A percentile compares a stretch with the other conserved stretches of the same genome.
Conservation (phyloP, 2,113 vertebrate species). For the Laticauda laticaudata region DNA sequence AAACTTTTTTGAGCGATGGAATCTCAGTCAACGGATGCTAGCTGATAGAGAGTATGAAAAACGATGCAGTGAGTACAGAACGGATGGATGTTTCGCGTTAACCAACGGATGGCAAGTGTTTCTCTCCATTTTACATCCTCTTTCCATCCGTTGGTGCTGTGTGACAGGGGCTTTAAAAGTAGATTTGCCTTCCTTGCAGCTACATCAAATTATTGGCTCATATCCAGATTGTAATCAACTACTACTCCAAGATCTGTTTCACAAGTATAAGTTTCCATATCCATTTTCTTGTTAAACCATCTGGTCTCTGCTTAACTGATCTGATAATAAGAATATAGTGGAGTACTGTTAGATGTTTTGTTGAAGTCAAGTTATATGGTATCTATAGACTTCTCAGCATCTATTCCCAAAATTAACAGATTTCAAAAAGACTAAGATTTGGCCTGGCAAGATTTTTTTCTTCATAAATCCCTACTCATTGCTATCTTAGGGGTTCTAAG, state of each 20-base stretch:
- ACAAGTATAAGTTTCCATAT: neutral
- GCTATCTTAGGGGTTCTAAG: neutral
- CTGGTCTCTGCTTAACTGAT: neutral
- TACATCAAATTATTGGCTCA: neutral
- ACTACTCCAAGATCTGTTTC: neutral
- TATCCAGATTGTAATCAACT: neutral
- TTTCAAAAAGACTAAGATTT: neutral
- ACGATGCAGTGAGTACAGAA: no score
- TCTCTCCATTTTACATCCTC: no score
- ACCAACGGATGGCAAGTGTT: no score
- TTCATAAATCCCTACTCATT: neutral
- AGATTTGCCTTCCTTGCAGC: neutral
- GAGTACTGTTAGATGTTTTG: neutral
- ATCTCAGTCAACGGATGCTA: no score
- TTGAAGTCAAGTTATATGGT: neutral
- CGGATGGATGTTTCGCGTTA: no score
- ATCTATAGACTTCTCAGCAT: neutral
- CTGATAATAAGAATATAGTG: neutral
- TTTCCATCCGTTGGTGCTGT: no score
- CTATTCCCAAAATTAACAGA: neutral
- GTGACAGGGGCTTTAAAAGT: neutral
- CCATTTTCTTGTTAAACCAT: neutral
- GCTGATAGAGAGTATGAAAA: no score
- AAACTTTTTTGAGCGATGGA: no score
- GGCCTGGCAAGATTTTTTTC: neutral